Evolutionary conservation across 2,888 invertebrate genomes (phyloP).

Genomic region (Conchocele bisecta): DNA sequence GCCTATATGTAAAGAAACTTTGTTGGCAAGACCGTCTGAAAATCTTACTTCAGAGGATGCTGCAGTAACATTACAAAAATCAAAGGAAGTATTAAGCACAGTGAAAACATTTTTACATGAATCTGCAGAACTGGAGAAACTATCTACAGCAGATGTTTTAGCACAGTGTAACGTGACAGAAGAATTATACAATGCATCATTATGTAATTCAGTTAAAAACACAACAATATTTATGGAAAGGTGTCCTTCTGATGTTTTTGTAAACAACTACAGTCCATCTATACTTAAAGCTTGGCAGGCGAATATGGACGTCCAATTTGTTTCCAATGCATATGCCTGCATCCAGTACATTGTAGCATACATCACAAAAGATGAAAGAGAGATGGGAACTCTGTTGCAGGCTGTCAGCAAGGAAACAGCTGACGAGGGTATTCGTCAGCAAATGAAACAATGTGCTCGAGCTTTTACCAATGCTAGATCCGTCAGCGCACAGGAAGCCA

Average conservation of each 20-base stretch:
- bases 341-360: constrained; percentile 17
- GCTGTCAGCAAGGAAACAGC: constrained; percentile 3
- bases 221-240: constrained; percentile 5
- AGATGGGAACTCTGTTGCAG: constrained; percentile 1
- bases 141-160: constrained; percentile 10
- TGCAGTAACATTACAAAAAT: no score
- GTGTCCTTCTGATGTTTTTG: not conserved
- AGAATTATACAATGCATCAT: not conserved
- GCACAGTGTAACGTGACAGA: constrained; percentile 2
- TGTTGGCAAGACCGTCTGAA: no score
- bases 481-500: constrained; percentile 12
- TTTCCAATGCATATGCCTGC: constrained; percentile 16
- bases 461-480: constrained; percentile 10
- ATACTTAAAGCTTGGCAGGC: constrained; percentile 8
- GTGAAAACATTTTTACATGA: not conserved
- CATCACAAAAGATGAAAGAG: constrained; percentile 22
- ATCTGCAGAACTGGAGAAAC: not conserved
- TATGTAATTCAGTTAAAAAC: not conserved
- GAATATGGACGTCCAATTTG: constrained; percentile 7
- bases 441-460: constrained; percentile 16
- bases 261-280: constrained; percentile 13
- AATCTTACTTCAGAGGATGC: no score
- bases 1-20: no score
- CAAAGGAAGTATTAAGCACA: not conserved
- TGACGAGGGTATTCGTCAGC: not conserved